Base-by-base conservation (phyloP, 2,888 invertebrate species). In the Eumacrocentrus americanus region DNA sequence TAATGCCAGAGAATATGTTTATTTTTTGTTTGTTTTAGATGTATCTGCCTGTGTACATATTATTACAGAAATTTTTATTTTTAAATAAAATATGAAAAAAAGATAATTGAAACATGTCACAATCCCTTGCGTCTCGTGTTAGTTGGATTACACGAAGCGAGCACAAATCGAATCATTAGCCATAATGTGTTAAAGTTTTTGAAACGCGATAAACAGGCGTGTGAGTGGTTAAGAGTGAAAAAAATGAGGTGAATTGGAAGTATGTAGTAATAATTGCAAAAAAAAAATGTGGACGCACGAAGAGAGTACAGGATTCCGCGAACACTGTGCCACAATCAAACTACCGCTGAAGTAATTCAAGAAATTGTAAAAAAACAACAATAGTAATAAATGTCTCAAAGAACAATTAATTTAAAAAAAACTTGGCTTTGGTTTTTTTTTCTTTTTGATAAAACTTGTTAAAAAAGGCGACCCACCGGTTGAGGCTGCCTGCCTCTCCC, bases 391-490 rank as follows among this genome's bases (percentile, higher is more conserved):
- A 63, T 55, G 46, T 61, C 58, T 64, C 58, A 66, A 64, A 65
- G 62, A 70, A 66, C 38, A 67, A 67, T 56, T 67, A 67, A 65
- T 62, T 60, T 66, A 81, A 83, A 82, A 60, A 51, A 38, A 58
- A 46, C 54, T 56, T 59, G 56, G 14, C 29, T 54, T 57, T 53
- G 25, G 37, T 61, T 40, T 47, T 52, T 20, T 58, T 61, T 52
- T n/a, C n/a, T n/a, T n/a, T n/a, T n/a, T 83, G 83, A 83, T 83
- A 81, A 77, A 78, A 81, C 80, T 84, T 60, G 86, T 84, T 85
- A 85, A 85, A 85, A 86, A 86, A 85, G 86, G 86, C 86, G 87
- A 91, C 92, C 91, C 92, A 92, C 92, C 92, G 91, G 88, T 87
- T 89, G 89, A 85, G 86, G 86, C 84, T 85, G 87, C 85, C 85